Conservation (phyloP, 35 echinoderm and acorn worm species). For the Chiridota heheva region DNA sequence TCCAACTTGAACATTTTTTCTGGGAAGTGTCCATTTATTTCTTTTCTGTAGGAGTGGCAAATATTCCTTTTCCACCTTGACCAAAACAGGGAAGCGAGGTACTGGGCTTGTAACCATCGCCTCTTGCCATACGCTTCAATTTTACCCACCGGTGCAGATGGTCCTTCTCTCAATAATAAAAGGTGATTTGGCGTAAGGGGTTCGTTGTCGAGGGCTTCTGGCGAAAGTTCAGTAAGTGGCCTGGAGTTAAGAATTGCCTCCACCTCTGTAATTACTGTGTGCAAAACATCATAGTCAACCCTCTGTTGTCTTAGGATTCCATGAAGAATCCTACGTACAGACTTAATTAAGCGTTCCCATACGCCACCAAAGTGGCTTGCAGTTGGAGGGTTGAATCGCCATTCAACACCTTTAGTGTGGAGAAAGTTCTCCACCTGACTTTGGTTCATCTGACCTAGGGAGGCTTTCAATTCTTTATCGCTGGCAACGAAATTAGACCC, state of each 20-base stretch:
- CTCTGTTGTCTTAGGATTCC: background rate
- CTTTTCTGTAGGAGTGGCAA: slow-evolving; percentile 48
- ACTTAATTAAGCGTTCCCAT: slow-evolving; percentile 3
- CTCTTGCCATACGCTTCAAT: slow-evolving; percentile 38
- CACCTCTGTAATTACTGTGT: slow-evolving; percentile 22
- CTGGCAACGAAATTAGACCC: slow-evolving; percentile 56
- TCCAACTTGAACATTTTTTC: slow-evolving; percentile 31
- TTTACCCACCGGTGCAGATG: slow-evolving; percentile 11
- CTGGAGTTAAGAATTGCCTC: slow-evolving; percentile 40
- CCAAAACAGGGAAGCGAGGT: slow-evolving; percentile 54
- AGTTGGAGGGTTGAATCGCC: slow-evolving; percentile 32
- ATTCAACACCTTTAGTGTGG: background rate
- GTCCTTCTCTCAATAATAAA: slow-evolving; percentile 7
- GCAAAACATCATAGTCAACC: slow-evolving; percentile 3
- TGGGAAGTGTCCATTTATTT: slow-evolving; percentile 45
- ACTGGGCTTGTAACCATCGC: slow-evolving; percentile 60
- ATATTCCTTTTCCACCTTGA: slow-evolving; percentile 57
- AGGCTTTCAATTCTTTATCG: slow-evolving; percentile 34
- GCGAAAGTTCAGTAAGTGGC: background rate
- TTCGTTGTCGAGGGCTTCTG: background rate
- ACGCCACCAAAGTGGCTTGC: slow-evolving; percentile 10
- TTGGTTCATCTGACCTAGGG: slow-evolving; percentile 3
- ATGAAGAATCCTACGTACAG: background rate
- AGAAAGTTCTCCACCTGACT: background rate
- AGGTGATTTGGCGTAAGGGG: slow-evolving; percentile 13